Evolutionary conservation across 2,797 vertebrate species (phyloP).

Genomic region (Pangasius sanitwongsei): DNA sequence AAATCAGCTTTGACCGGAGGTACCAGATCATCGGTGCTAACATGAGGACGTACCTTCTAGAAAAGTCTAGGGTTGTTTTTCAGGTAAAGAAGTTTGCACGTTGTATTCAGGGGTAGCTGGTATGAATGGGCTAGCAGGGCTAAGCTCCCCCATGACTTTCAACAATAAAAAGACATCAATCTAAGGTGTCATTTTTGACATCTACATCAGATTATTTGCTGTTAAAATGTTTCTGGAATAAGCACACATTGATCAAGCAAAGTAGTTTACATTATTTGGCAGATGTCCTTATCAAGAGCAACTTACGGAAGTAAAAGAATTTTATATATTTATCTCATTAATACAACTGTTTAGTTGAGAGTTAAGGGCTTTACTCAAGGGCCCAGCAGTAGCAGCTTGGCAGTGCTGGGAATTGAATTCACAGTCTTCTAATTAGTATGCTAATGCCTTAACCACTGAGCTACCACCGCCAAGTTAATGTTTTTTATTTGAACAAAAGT

Average conservation of each 20-base stretch:
- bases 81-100: constrained; percentile 76
- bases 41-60: constrained; percentile 96
- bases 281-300: not conserved
- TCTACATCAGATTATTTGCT: not conserved
- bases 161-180: not conserved
- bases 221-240: not conserved
- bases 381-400: not conserved
- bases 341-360: not conserved
- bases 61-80: constrained; percentile 97
- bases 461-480: not conserved
- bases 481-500: not conserved
- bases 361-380: not conserved
- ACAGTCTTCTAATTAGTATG: not conserved
- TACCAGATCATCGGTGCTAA: constrained; percentile 95
- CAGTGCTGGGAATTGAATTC: not conserved
- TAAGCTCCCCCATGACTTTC: not conserved
- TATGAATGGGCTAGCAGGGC: not conserved
- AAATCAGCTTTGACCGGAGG: constrained; percentile 91
- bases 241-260: not conserved
- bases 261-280: not conserved
- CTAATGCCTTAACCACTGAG: not conserved
- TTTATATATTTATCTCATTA: not conserved
- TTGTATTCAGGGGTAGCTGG: not conserved
- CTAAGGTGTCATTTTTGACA: not conserved
- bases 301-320: not conserved